phyloP scores from a whole-genome alignment of 2,797 vertebrate genomes.

The Aldrovandia affinis region DNA sequence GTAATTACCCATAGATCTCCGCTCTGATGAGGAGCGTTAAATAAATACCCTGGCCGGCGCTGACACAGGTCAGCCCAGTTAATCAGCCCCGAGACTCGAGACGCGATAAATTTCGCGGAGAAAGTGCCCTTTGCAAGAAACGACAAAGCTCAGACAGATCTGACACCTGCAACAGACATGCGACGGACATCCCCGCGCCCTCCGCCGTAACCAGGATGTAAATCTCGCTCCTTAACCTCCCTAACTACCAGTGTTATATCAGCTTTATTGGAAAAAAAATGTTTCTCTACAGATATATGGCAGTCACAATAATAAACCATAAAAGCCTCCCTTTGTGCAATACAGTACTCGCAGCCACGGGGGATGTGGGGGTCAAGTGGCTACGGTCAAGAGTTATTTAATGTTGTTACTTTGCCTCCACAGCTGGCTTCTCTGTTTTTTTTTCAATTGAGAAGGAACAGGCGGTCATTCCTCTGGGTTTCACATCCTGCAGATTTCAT shows the following conservation, averaged over 20 bases:
- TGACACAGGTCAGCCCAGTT: conserved; percentile 16
- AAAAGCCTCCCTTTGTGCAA: neutral
- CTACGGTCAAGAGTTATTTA: conserved; percentile 1
- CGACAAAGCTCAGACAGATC: neutral
- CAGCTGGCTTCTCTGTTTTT: neutral
- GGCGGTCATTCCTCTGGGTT: neutral
- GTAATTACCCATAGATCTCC: conserved; percentile 17
- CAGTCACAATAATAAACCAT: neutral
- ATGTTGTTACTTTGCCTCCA: neutral
- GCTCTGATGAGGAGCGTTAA: neutral
- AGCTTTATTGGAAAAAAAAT: conserved; percentile 1
- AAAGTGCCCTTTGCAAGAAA: neutral
- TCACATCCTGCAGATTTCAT: neutral
- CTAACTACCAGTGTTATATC: neutral
- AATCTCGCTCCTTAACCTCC: conserved; percentile 1
- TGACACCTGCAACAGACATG: neutral
- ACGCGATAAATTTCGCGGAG: neutral
- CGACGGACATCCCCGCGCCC: neutral
- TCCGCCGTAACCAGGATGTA: neutral
- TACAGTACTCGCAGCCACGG: neutral
- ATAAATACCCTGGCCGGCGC: neutral
- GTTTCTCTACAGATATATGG: neutral
- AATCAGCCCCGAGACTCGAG: neutral
- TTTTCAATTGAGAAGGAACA: neutral
- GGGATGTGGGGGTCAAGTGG: conserved; percentile 4